Conservation (phyloP, 1,140 invertebrate species). For the Pomacea maculata region DNA sequence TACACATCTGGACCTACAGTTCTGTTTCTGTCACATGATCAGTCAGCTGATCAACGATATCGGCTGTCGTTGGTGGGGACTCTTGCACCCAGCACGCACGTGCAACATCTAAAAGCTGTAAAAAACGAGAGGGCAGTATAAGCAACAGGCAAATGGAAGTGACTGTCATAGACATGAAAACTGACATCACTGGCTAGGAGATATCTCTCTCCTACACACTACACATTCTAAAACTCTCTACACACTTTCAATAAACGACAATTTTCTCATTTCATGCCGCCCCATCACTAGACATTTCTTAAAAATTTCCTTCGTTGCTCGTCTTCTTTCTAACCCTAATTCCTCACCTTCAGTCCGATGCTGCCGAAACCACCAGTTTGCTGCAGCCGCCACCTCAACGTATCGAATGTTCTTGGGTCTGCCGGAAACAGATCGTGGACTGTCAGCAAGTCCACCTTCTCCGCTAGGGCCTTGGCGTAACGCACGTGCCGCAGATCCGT, state of each 20-base stretch:
- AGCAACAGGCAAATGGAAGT: background rate
- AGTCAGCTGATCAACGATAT: constrained; percentile 41
- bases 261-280: no score
- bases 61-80: constrained; percentile 38
- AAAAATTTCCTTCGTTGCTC: no score
- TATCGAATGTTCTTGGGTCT: constrained; percentile 29
- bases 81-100: constrained; percentile 44
- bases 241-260: no score
- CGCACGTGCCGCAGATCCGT: constrained; percentile 39
- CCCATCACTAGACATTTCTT: no score
- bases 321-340: background rate
- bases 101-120: constrained; percentile 48
- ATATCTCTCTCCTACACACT: background rate
- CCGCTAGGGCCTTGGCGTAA: constrained; percentile 37
- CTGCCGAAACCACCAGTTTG: constrained; percentile 40
- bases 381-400: constrained; percentile 37
- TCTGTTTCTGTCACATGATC: constrained; percentile 49
- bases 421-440: constrained; percentile 45
- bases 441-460: constrained; percentile 32
- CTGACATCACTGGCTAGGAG: background rate
- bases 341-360: constrained; percentile 45
- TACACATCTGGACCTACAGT: constrained; percentile 20
- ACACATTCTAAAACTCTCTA: background rate
- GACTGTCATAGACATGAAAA: background rate
- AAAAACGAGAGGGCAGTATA: background rate